Evolutionary conservation across 1,140 invertebrate species (phyloP).

Genomic region (Sitophilus oryzae): DNA sequence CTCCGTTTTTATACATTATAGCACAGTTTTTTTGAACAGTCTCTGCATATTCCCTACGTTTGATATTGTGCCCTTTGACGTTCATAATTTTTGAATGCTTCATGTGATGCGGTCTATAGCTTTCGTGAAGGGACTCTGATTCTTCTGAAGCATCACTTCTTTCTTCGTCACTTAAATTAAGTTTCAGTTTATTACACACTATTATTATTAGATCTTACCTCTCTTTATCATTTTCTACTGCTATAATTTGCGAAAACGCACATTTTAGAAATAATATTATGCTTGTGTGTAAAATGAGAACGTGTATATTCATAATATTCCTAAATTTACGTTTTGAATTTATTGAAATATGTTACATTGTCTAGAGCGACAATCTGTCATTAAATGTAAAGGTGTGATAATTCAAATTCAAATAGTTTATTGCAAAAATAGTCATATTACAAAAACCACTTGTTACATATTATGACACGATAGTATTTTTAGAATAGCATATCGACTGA

Average conservation of each 20-base stretch:
- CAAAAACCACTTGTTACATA: too few relatives aligned
- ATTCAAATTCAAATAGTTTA: too few relatives aligned
- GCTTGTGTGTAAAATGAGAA: slow-evolving; percentile 10
- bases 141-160: slow-evolving; percentile 7
- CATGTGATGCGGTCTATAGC: slow-evolving; percentile 12
- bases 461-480: too few relatives aligned
- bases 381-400: too few relatives aligned
- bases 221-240: neutral
- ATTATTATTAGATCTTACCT: too few relatives aligned
- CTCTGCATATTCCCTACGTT: neutral
- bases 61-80: neutral
- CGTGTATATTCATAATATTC: slow-evolving; percentile 18
- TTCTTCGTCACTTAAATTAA: slow-evolving; percentile 3
- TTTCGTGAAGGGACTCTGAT: slow-evolving; percentile 7
- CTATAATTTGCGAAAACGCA: slow-evolving; percentile 4
- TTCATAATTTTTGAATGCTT: neutral
- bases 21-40: slow-evolving; percentile 19
- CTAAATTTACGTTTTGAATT: neutral
- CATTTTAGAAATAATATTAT: slow-evolving; percentile 7
- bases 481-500: too few relatives aligned
- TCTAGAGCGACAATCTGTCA: too few relatives aligned
- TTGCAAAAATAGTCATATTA: too few relatives aligned
- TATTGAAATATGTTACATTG: too few relatives aligned
- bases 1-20: slow-evolving; percentile 37
- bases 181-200: too few relatives aligned